Conservation (phyloP, 2,888 invertebrate genomes). For the Drosophila koepferae region DNA sequence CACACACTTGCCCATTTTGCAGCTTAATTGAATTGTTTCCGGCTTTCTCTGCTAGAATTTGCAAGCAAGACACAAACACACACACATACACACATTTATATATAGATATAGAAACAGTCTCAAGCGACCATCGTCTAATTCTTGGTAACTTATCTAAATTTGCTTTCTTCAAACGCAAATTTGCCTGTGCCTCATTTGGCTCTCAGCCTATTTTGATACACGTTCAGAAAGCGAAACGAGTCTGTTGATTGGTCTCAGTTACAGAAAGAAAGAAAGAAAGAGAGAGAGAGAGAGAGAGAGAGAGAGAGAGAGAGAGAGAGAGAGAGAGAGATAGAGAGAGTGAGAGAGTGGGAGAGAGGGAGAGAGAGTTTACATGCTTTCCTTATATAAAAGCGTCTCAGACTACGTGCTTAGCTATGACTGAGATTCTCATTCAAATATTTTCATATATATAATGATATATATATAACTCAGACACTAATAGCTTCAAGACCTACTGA, state of each 20-base stretch:
- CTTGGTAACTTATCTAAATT: conserved; percentile 69
- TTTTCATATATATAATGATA: too few species aligned
- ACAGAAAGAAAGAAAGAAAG: too few species aligned
- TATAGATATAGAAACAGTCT: not conserved
- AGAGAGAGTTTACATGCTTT: not conserved
- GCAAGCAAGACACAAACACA: conserved; percentile 29
- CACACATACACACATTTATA: conserved; percentile 5
- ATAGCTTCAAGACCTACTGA: not conserved
- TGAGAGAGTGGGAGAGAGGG: not conserved
- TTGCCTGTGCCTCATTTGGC: conserved; percentile 62
- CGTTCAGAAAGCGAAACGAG: not conserved
- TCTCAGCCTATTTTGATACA: conserved; percentile 4
- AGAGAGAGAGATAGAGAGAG: too few species aligned
- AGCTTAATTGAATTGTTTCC: conserved; percentile 81
- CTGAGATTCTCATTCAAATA: not conserved
- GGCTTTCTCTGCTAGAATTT: conserved; percentile 48
- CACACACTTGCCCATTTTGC: conserved; percentile 55
- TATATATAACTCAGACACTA: too few species aligned
- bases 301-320: too few species aligned
- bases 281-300: too few species aligned
- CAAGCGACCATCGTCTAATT: conserved; percentile 28
- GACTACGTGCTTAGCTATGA: too few species aligned
- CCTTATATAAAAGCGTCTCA: too few species aligned
- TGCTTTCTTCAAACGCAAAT: conserved; percentile 50
- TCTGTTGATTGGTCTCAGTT: not conserved